Conservation (phyloP, 2,113 vertebrate genomes). For the Raja brachyura region DNA sequence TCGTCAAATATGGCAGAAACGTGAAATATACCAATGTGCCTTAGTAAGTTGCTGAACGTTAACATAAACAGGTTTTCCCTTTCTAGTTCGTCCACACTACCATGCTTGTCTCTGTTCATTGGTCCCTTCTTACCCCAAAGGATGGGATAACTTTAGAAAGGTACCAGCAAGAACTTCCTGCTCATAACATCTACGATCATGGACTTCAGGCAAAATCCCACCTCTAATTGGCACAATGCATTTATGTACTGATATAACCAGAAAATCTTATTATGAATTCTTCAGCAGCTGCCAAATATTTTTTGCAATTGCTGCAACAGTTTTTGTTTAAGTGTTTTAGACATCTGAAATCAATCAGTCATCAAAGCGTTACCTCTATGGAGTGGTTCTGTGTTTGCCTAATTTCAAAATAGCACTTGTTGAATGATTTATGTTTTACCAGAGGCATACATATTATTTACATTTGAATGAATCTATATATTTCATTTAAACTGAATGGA, state of each 20-base stretch:
- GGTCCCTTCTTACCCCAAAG: neutral
- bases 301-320: neutral
- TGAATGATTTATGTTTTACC: neutral
- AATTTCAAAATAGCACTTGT: neutral
- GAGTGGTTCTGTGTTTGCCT: neutral
- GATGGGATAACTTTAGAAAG: neutral
- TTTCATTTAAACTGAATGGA: neutral
- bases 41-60: neutral
- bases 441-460: neutral
- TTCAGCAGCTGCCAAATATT: neutral
- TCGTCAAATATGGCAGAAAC: too few relatives aligned
- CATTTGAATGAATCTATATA: neutral
- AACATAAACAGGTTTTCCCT: neutral
- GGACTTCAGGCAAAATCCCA: neutral
- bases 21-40: neutral
- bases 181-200: neutral
- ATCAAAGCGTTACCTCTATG: neutral
- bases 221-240: neutral
- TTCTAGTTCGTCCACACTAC: neutral
- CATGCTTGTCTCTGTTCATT: neutral
- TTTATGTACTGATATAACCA: neutral
- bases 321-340: neutral
- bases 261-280: neutral
- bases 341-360: constrained; percentile 8
- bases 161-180: neutral